Evolutionary conservation across 2,113 vertebrate genomes (phyloP).

Genomic region (Microcebus tavaratra): DNA sequence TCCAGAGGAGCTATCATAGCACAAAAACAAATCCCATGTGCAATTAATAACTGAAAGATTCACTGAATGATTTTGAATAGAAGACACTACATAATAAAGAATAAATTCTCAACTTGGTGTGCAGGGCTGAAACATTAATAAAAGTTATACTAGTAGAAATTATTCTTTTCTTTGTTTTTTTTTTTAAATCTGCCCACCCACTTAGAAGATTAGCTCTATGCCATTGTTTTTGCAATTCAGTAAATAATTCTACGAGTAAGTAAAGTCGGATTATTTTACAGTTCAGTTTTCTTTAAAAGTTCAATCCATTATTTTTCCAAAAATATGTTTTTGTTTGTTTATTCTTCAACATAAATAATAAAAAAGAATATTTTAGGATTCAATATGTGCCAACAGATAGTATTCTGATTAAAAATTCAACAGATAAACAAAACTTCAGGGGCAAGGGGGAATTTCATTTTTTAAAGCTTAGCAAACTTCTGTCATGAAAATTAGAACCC

Average conservation of each 20-base stretch:
- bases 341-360: background rate
- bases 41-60: conserved; percentile 70
- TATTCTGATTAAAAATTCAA: background rate
- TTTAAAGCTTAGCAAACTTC: background rate
- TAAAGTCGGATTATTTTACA: background rate
- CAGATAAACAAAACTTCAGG: background rate
- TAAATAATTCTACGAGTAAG: conserved; percentile 11
- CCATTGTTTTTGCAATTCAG: background rate
- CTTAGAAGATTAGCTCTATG: background rate
- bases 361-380: background rate
- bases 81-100: conserved; percentile 42
- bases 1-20: conserved; percentile 66
- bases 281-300: background rate
- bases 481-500: background rate
- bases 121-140: conserved; percentile 34
- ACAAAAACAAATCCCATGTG: conserved; percentile 44
- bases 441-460: background rate
- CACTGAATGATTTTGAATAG: conserved; percentile 58
- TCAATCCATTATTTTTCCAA: background rate
- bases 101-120: conserved; percentile 29
- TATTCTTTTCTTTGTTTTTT: conserved; percentile 2
- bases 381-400: background rate
- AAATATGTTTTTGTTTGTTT: background rate
- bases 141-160: background rate
- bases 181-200: background rate